Evolutionary conservation across 2,888 invertebrate genomes (phyloP), one percentile per base, ranked within the genome.

Genomic region (Corythucha ciliata): DNA sequence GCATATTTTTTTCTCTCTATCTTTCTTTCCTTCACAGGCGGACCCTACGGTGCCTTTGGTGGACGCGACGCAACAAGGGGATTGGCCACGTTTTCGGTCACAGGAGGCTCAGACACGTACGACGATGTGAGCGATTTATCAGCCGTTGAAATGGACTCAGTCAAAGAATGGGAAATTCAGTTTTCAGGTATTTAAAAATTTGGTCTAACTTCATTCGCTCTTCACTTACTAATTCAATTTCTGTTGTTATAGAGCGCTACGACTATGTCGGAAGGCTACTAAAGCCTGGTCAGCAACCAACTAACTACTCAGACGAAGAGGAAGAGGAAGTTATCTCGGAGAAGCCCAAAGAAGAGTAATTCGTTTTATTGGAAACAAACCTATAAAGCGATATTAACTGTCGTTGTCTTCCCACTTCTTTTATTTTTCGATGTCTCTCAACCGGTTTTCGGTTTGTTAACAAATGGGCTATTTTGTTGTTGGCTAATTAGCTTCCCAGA

Each of bases 101-200:
- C 81, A 45, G 76, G 80, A 45, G 79, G 84, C 47, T 83, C 81
- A 61, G 83, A 83, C 56, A 88, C 85, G 62, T 92, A 92, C 71
- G 96, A 97, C 74, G 96, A 97, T 69, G 76, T 97, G 49, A 89
- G 89, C 68, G 96, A 97, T 70, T 78, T 97, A 50, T 86, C 83
- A 65, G 79, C 84, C 12, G 80, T 84, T 74, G 88, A 97, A 73
- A 92, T 96, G 90, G 92, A 92, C 61, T 88, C 90, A 20, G 84
- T 96, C 6, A 78, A 79, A 59, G 96, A 97, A 72, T 97, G 97
- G 97, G 93, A 94, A 69, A 85, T 86, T 70, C 96, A 96, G 69
- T 92, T 97, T 69, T 84, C 83, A 78, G 93, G 92, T 89, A 72
- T 25, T 36, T 36, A 20, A 40, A 40, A 32, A 32, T 36, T 36